Base-by-base conservation (phyloP, 2,797 vertebrate species). In the Lithobates pipiens region DNA sequence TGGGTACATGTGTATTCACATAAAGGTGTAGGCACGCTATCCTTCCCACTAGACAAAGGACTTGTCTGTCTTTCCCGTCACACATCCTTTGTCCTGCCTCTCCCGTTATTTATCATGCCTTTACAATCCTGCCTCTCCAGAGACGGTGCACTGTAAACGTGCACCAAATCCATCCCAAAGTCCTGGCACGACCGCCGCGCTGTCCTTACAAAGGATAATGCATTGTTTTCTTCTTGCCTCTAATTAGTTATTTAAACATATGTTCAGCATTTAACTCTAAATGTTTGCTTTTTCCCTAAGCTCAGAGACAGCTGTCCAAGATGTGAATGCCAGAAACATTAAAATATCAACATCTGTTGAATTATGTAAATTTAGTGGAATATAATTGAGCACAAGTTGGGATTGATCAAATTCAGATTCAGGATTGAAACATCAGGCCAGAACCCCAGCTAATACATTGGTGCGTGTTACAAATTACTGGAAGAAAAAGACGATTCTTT, bases 181-280 rank as follows among this genome's bases (percentile, higher is more conserved):
- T 85, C 86, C 87, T 88, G 89, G 73, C 88, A 88, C 77, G 75
- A 90, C 88, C 91, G 88, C 88, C 88, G 91, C 89, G 88, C 88
- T 92, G 93, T 92, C 94, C 93, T 95, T 89, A 93, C 89, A 93
- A 95, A 95, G 92, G 93, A 93, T 94, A 94, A 94, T 91, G 91
- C 90, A 92, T 90, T 92, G 91, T 91, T 93, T 92, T 93, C 90
- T 92, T 93, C 89, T 92, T 92, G 92, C 50, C 80, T 86, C 94
- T 95, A 95, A 95, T 95, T 95, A 95, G 95, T 94, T 93, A 95
- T 95, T 95, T 95, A 95, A 95, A 92, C 95, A 95, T 95, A 95
- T 95, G 95, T 93, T 95, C 94, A 95, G 94, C 94, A 95, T 95
- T 95, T 95, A 95, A 95, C 93, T 95, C 93, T 95, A 95, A 95